Percentiles rank a stretch among this genome's conserved stretches.
These are phyloP conservation scores for Gortyna flavago DNA, from an alignment of 2,888 invertebrate genomes.

Conservation along the genomic window DNA sequence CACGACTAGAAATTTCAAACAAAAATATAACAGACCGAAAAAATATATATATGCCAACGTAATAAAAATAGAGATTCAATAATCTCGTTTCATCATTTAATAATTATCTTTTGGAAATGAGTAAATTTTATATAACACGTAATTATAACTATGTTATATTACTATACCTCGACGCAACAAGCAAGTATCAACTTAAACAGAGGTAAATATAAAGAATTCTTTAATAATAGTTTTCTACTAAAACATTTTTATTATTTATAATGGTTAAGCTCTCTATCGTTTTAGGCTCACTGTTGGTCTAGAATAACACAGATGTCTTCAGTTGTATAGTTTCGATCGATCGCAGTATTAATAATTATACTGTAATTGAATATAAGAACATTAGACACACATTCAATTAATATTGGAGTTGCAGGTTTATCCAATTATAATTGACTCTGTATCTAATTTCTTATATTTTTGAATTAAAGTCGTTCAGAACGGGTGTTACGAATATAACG, in stretches of 20 bases:
- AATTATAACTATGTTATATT: conserved; percentile 83
- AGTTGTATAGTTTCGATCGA: conserved; percentile 53
- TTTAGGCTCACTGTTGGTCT: conserved; percentile 86
- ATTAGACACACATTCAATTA: conserved; percentile 65
- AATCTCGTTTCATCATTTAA: conserved; percentile 61
- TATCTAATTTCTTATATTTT: conserved; percentile 41
- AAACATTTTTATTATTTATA: conserved; percentile 87
- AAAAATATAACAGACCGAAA: conserved; percentile 77
- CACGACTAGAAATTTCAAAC: conserved; percentile 86
- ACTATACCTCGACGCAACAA: conserved; percentile 84
- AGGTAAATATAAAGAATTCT: conserved; percentile 87
- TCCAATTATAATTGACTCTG: conserved; percentile 65
- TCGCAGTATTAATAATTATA: conserved; percentile 17
- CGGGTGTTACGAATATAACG: conserved; percentile 24
- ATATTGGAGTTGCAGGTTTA: conserved; percentile 76
- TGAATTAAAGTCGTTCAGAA: conserved; percentile 2
- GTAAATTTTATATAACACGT: conserved; percentile 76
- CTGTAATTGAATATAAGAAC: conserved; percentile 7
- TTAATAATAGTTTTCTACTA: conserved; percentile 86
- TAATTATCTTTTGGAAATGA: conserved; percentile 72
- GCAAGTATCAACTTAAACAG: conserved; percentile 87
- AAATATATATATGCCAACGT: conserved; percentile 73
- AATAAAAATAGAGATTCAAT: conserved; percentile 78
- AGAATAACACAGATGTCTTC: conserved; percentile 83
- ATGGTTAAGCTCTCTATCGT: conserved; percentile 88